Base-by-base conservation (phyloP, 2,113 vertebrate species). In the Coptodon rendalli region DNA sequence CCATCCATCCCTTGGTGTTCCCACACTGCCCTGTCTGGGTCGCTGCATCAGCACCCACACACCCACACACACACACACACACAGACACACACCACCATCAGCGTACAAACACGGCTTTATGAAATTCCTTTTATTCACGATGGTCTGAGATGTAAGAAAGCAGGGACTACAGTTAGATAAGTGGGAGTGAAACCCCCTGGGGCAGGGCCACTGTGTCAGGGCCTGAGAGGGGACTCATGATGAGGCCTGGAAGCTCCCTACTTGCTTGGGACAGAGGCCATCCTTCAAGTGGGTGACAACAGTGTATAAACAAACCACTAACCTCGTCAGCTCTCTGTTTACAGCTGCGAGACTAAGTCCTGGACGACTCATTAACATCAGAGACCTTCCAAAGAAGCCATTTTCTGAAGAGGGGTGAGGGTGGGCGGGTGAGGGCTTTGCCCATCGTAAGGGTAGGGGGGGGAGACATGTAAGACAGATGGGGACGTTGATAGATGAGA, bases 21-120 rank as follows among this genome's bases (percentile, higher is more conserved):
- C 97, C 97, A 97, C 97, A 95, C 91, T 94, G 91, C 95, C 89
- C 94, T 94, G 94, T 95, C 92, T 94, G 94, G 90, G 53, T 84
- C 9, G 82, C 80, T 91, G 91, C 86, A 87, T 91, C 84, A 76
- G 80, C 34, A 83, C 66, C 63, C 80, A 45, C 63, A 84, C 82
- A 78, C 22, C 22, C 10, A 81, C 45, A 57, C 56, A 59, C 3
- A 5, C 14, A 19, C 29, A 34, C 53, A 48, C 27, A 80, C 22
- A 73, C 80, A 54, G 34, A 40, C 38, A 40, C 38, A 86, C 40
- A 96, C 56, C 38, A 43, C 96, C 92, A 92, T 81, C 93, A 93
- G 96, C 45, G 57, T 40, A 71, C 36, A 86, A 80, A 88, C 84
- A 89, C 53, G 24, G 13, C 73, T 88, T 87, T 73, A 85, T 82